Evolutionary conservation across 2,113 vertebrate species (phyloP).

Genomic region (Hydrolagus affinis): DNA sequence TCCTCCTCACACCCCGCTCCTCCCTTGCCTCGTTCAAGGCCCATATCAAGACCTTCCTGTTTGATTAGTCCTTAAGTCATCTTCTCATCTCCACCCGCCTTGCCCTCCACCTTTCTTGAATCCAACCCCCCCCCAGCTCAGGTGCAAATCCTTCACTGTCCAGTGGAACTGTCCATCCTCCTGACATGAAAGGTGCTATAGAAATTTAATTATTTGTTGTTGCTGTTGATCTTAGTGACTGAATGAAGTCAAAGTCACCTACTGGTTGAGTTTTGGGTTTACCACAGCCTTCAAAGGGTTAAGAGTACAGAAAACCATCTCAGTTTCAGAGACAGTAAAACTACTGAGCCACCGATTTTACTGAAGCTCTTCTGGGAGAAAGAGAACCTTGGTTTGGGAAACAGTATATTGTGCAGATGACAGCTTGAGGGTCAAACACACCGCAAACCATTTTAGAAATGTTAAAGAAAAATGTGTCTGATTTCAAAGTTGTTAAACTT

Average conservation of each 20-base stretch:
- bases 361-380: conserved; percentile 18
- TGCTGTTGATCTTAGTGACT: neutral
- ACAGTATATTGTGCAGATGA: conserved; percentile 18
- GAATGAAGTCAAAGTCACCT: neutral
- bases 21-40: too few species aligned
- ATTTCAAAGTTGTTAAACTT: conserved; percentile 10
- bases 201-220: too few species aligned
- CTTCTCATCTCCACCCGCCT: too few species aligned
- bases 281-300: conserved; percentile 1
- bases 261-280: neutral
- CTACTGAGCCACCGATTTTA: neutral
- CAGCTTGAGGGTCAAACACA: conserved; percentile 19
- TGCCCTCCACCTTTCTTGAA: too few species aligned
- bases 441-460: conserved; percentile 13
- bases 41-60: too few species aligned
- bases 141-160: too few species aligned
- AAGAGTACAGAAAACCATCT: conserved; percentile 11
- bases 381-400: conserved; percentile 21
- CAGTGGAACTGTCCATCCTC: too few species aligned
- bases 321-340: conserved; percentile 20
- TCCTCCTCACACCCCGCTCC: too few species aligned
- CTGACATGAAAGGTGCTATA: too few species aligned
- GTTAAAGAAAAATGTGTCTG: neutral
- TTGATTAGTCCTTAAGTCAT: too few species aligned
- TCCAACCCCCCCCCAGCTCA: too few species aligned